phyloP scores from a whole-genome alignment of 2,113 vertebrate genomes.

The Recurvirostra avosetta region DNA sequence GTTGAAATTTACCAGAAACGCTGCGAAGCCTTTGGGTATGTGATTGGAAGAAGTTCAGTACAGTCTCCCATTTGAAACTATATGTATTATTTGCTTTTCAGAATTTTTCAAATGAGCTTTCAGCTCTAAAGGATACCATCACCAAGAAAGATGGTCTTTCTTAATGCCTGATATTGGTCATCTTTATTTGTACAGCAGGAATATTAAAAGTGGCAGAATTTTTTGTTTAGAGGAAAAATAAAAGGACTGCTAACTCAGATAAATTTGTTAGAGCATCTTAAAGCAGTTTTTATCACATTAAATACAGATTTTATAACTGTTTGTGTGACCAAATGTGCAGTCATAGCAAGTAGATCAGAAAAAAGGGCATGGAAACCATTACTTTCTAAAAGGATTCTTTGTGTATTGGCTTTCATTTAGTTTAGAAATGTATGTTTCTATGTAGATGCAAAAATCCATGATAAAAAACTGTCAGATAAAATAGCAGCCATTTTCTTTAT shows the following conservation, averaged over 20 bases:
- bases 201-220: not conserved
- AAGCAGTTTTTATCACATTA: not conserved
- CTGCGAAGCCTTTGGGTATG: slow-evolving; percentile 93
- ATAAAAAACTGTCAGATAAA: not conserved
- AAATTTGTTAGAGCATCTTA: not conserved
- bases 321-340: not conserved
- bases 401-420: not conserved
- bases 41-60: not conserved
- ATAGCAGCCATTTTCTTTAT: not conserved
- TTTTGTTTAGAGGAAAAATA: not conserved
- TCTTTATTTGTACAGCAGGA: not conserved
- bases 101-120: not conserved
- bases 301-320: not conserved
- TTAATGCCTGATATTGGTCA: rapidly evolving
- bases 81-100: not conserved
- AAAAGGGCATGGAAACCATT: not conserved
- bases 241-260: not conserved
- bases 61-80: not conserved
- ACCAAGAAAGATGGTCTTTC: not conserved
- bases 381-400: not conserved
- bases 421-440: not conserved
- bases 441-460: not conserved
- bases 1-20: slow-evolving; percentile 93
- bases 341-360: not conserved
- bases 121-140: not conserved